These are phyloP conservation scores for Euura lappo DNA, from an alignment of 1,140 invertebrate genomes.

Conservation along the genomic window DNA sequence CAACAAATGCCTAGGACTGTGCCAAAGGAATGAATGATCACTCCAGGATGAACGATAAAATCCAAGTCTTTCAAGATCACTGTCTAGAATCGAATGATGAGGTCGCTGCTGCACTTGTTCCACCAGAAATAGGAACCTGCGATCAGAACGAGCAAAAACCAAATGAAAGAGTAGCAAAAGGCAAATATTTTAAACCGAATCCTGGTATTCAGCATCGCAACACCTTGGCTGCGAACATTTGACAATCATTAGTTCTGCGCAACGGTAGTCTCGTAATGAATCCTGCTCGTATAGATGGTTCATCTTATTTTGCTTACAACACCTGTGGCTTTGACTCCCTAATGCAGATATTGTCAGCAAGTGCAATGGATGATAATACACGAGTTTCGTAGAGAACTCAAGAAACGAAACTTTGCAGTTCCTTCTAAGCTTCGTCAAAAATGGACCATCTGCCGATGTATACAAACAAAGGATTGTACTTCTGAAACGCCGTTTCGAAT, in stretches of 20 bases:
- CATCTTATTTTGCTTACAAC: constrained; percentile 13
- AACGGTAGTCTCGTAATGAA: not conserved
- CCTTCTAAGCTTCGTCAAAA: not conserved
- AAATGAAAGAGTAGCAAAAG: not conserved
- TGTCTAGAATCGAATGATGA: not conserved
- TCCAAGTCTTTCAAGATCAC: too few species aligned
- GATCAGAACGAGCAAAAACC: not conserved
- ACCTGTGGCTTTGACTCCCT: constrained; percentile 12
- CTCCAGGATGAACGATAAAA: not conserved
- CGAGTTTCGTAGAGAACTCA: not conserved
- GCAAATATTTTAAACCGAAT: not conserved
- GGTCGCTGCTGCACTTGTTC: not conserved
- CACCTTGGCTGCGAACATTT: not conserved
- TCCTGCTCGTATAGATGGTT: not conserved
- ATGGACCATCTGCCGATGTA: not conserved
- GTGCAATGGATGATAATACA: not conserved
- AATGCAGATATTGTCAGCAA: not conserved
- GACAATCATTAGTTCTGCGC: not conserved
- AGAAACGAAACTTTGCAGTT: not conserved
- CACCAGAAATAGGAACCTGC: not conserved
- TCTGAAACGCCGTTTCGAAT: not conserved
- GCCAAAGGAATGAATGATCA: not conserved
- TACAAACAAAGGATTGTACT: not conserved
- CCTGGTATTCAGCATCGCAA: not conserved
- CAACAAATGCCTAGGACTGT: not conserved